Percentiles rank a stretch among this genome's conserved stretches.
Conservation (phyloP, 2,113 vertebrate species). For the Strix uralensis region DNA sequence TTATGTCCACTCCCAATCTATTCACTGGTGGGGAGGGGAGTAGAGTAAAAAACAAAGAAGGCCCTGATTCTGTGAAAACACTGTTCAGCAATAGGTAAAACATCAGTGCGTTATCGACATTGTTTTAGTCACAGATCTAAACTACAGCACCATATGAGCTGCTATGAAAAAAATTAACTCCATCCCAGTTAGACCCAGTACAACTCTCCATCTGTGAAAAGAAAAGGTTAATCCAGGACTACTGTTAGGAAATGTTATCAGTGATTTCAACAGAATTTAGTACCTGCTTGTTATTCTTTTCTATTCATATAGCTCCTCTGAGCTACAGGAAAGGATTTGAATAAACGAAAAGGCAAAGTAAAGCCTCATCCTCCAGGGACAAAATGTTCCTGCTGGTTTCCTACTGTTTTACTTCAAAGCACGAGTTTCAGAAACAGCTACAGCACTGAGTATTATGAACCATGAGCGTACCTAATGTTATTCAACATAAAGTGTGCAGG, state of each 20-base stretch:
- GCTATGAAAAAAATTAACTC: background rate
- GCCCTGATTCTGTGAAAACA: background rate
- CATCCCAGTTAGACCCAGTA: background rate
- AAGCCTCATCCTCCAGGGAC: background rate
- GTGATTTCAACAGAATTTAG: background rate
- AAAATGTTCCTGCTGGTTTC: slow-evolving; percentile 23
- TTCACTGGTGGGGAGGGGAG: background rate
- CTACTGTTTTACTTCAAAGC: slow-evolving; percentile 16
- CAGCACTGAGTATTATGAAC: background rate
- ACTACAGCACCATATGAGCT: background rate
- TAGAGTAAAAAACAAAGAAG: background rate
- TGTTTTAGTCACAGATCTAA: background rate
- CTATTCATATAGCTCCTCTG: background rate
- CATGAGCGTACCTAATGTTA: background rate
- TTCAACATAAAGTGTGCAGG: background rate
- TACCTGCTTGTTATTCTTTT: background rate
- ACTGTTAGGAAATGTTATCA: background rate
- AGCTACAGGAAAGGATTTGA: background rate
- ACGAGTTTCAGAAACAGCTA: background rate
- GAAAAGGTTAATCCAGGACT: background rate
- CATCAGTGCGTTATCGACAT: background rate
- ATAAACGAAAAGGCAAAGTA: slow-evolving; percentile 37
- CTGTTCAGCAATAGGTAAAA: background rate
- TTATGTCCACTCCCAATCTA: background rate
- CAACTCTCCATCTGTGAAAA: background rate